A percentile compares a stretch with the other conserved stretches of the same genome.
Evolutionary conservation across 2,888 invertebrate genomes (phyloP).

Genomic region (Schrankia costaestrigalis): DNA sequence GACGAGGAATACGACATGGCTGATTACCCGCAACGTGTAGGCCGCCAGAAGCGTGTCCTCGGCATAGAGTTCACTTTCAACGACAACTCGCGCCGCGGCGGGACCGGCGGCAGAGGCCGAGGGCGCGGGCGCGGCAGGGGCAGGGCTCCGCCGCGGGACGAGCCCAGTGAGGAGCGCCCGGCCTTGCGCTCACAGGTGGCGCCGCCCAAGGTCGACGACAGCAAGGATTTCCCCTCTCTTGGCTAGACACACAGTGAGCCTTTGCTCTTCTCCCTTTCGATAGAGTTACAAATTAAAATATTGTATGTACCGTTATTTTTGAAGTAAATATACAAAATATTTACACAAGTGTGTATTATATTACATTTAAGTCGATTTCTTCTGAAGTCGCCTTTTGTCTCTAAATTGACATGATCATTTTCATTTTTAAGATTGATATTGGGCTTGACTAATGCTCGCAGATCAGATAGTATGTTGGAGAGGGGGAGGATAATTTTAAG

Average conservation of each 20-base stretch:
- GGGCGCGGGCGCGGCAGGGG: slow-evolving; percentile 79
- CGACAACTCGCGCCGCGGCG: slow-evolving; percentile 87
- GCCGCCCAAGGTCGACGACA: slow-evolving; percentile 96
- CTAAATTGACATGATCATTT: slow-evolving; percentile 26
- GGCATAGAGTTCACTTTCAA: slow-evolving; percentile 94
- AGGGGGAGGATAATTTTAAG: slow-evolving; percentile 69
- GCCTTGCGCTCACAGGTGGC: slow-evolving; percentile 52
- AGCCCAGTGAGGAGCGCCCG: slow-evolving; percentile 59
- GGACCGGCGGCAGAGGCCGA: slow-evolving; percentile 83
- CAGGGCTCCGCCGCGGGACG: slow-evolving; percentile 59
- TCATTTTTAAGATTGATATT: slow-evolving; percentile 19
- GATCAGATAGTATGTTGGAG: slow-evolving; percentile 42
- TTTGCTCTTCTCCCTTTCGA: slow-evolving; percentile 70
- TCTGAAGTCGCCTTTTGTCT: slow-evolving; percentile 27
- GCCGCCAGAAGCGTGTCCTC: slow-evolving; percentile 90
- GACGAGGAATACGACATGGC: slow-evolving; percentile 88
- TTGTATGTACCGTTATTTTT: slow-evolving; percentile 81
- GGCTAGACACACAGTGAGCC: slow-evolving; percentile 82
- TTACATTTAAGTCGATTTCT: slow-evolving; percentile 56
- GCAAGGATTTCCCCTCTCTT: slow-evolving; percentile 96
- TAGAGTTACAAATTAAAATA: slow-evolving; percentile 78
- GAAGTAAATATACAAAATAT: slow-evolving; percentile 82
- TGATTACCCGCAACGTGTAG: slow-evolving; percentile 92
- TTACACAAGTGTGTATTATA: slow-evolving; percentile 79
- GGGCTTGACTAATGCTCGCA: slow-evolving; percentile 39